Evolutionary conservation across 1,140 invertebrate genomes (phyloP), one percentile per base, ranked within the genome.

Genomic region (Lepidostoma basale): DNA sequence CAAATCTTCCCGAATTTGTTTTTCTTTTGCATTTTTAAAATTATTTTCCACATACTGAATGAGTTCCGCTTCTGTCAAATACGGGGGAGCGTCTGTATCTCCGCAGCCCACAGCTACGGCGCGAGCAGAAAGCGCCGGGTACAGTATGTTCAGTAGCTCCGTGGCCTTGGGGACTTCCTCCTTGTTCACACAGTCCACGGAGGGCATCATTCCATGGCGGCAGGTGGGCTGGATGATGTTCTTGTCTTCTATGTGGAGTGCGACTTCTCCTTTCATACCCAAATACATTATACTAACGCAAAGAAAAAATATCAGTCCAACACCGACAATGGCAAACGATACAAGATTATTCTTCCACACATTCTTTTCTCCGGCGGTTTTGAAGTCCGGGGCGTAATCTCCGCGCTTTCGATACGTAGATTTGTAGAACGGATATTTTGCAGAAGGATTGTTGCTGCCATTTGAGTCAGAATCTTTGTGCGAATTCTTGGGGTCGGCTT

Each of bases 231-330:
- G 77, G 2, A 77, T 76, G 76, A 83, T 82, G 74, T 82, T 87
- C 60, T 78, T 77, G 69, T 82, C 80, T 58, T 82, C 81, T 10
- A 78, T 78, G 23, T 81, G 77, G 22, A 80, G 79, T 3, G 78
- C 76, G 16, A 82, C 81, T 68, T 82, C 81, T 67, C 81, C 81
- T 73, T 77, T 83, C 76, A 86, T 86, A 73, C 88, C 87, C 76
- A 89, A 81, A 77, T 90, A 90, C 78, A 88, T 82, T 71, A 89
- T 82, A 58, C 86, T 86, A 75, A 90, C 78, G 68, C 84, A 76
- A 74, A 86, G 81, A 79, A 90, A 90, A 82, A 90, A 90, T 74
- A 88, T 77, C 60, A 84, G 83, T 14, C 87, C 82, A 30, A 86
- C 78, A 8, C 79, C 84, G 66, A 89, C 82, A 16, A 90, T 82